Evolutionary conservation across 2,888 invertebrate genomes (phyloP), one percentile per base, ranked within the genome.

Genomic region (Lepeophtheirus nordmannii): DNA sequence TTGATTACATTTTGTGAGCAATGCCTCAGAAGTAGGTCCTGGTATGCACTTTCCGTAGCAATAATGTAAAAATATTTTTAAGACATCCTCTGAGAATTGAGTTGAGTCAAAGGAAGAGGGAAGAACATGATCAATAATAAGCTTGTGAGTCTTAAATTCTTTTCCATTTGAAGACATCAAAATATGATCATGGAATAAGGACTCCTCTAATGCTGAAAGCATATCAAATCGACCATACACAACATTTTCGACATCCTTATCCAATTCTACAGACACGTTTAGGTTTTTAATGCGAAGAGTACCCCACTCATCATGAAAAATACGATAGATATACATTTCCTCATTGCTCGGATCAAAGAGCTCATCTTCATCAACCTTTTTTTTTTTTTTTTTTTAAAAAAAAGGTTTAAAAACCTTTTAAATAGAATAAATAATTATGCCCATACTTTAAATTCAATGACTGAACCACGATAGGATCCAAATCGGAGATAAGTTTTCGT

Each of bases 401-500:
- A 5, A 8, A 46, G 53, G 14, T 46, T 8, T 41, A 41, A 11
- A 14, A 10, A 41, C 53, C 53, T 5, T 8, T 46, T 14, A 2
- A 46, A 46, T 5, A n/a, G 53, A 1, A 46, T 46, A 17, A 41
- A 14, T 41, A 11, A 41, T 11, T 11, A 41, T 41, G 41, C 41
- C 14, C 41, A 41, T 17, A 46, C 53, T 8, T 46, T 46, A 17
- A 46, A 46, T 17, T 46, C 53, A 46, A 46, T 46, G 17, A 46
- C 53, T 14, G 53, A 46, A n/a, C 53, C 53, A n/a, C 53, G 14
- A 46, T 46, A 46, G 14, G 53, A 46, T 5, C 53, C 53, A 46
- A 46, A 46, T 46, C 53, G 53, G 53, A 46, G 53, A 46, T n/a
- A 46, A n/a, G 53, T 46, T 46, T 46, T 46, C 8, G 53, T 46